Percentiles rank a stretch among this genome's conserved stretches.
Evolutionary conservation across 2,888 invertebrate genomes (phyloP).

Genomic region (Drosophila mercatorum): DNA sequence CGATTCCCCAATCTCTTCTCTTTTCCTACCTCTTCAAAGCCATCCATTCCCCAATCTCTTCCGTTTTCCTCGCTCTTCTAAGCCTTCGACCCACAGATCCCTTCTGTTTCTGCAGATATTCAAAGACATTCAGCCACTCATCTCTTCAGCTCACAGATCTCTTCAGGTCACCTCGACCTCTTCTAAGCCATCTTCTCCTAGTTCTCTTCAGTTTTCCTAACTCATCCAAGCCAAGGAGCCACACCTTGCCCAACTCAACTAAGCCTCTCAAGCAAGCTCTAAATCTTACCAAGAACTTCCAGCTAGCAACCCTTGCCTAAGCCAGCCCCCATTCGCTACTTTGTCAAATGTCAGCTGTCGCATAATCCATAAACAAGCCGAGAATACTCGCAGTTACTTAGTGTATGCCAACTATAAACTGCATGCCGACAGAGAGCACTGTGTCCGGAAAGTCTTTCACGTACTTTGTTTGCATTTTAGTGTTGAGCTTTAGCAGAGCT

Average conservation of each 20-base stretch:
- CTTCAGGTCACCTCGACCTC: not conserved
- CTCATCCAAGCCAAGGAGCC: not conserved
- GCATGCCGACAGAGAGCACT: conserved; percentile 12
- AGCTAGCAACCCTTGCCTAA: not conserved
- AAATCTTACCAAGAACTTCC: not conserved
- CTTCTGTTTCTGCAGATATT: not conserved
- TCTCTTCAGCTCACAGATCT: not conserved
- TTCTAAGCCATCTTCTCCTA: no score
- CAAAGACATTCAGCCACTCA: no score
- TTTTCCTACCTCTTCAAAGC: not conserved
- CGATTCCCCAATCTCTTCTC: not conserved
- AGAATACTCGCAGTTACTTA: not conserved
- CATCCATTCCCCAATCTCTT: not conserved
- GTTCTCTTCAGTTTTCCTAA: not conserved
- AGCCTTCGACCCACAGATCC: not conserved
- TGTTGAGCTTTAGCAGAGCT: conserved; percentile 41
- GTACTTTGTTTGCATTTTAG: conserved; percentile 50
- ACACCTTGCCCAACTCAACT: not conserved
- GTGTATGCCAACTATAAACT: not conserved
- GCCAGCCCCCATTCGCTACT: not conserved
- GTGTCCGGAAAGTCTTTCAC: conserved; percentile 17
- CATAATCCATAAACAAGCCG: not conserved
- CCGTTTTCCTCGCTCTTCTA: not conserved
- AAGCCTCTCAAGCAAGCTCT: not conserved
- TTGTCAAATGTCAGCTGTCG: not conserved